Conservation (phyloP, 2,797 vertebrate species). For the Platyrinchus mystaceus region DNA sequence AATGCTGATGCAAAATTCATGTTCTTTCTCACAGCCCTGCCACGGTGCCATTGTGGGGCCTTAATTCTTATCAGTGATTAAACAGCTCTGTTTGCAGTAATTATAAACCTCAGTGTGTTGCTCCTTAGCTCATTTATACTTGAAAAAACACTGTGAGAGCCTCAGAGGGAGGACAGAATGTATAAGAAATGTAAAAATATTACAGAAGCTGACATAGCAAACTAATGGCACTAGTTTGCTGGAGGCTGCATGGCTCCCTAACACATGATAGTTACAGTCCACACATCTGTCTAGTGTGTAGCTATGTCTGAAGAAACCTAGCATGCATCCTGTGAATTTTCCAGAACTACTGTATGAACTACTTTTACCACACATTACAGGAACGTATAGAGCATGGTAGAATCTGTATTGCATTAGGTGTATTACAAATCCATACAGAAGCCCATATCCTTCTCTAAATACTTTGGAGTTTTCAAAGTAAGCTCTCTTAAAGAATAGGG, state of each 20-base stretch:
- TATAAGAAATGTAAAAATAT: background rate
- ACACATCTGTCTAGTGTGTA: background rate
- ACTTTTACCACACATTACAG: background rate
- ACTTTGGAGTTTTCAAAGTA: background rate
- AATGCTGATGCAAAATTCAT: background rate
- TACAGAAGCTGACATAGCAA: background rate
- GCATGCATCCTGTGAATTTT: background rate
- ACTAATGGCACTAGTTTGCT: background rate
- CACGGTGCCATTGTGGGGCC: rapidly evolving
- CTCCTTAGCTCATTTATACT: background rate
- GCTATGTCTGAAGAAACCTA: background rate
- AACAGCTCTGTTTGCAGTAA: background rate
- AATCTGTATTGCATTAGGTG: background rate
- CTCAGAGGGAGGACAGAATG: background rate
- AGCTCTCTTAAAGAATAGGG: background rate
- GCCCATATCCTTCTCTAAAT: background rate
- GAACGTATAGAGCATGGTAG: background rate
- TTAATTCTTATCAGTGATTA: background rate
- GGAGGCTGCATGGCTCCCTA: background rate
- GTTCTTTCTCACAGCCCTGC: background rate
- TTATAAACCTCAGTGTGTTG: background rate
- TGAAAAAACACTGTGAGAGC: background rate
- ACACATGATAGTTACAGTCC: background rate
- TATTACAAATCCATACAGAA: background rate
- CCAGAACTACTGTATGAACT: background rate